Conservation (phyloP, 1,140 invertebrate genomes). For the Bombus fervidus region DNA sequence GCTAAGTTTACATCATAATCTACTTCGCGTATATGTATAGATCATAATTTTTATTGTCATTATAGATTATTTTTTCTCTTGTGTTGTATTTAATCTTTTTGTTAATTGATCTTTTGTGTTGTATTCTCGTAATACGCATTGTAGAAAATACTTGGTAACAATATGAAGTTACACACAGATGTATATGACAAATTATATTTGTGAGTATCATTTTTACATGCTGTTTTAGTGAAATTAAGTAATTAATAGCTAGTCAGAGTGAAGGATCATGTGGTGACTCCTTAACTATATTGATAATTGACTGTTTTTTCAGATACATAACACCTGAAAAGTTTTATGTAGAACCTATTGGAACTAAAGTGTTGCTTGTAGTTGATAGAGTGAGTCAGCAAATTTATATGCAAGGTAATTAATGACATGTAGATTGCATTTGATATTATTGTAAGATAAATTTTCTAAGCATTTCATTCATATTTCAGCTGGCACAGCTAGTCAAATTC, state of each 20-base stretch:
- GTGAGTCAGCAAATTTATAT: slow-evolving; percentile 86
- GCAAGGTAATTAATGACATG: slow-evolving; percentile 82
- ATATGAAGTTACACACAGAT: slow-evolving; percentile 77
- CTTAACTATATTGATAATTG: not conserved
- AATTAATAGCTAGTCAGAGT: not conserved
- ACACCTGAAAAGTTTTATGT: slow-evolving; percentile 90
- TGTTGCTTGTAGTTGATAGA: slow-evolving; percentile 89
- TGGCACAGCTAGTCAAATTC: slow-evolving; percentile 84
- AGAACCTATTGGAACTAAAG: slow-evolving; percentile 84
- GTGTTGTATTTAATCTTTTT: slow-evolving; percentile 26
- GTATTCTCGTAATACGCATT: slow-evolving; percentile 1
- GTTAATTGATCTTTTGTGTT: too few species aligned
- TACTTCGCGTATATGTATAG: slow-evolving; percentile 37
- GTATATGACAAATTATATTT: slow-evolving; percentile 86
- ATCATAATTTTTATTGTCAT: slow-evolving; percentile 6
- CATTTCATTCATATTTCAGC: slow-evolving; percentile 71
- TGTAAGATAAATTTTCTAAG: not conserved
- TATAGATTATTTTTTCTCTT: slow-evolving; percentile 43
- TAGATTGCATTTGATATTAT: not conserved
- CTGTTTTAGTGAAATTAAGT: not conserved
- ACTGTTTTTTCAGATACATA: slow-evolving; percentile 84
- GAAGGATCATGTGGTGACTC: not conserved
- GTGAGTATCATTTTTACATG: slow-evolving; percentile 78
- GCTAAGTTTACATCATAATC: slow-evolving; percentile 12
- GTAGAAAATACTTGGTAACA: slow-evolving; percentile 40